These are phyloP conservation scores for Callitettix versicolor DNA, from an alignment of 1,140 invertebrate genomes.

Conservation along the genomic window DNA sequence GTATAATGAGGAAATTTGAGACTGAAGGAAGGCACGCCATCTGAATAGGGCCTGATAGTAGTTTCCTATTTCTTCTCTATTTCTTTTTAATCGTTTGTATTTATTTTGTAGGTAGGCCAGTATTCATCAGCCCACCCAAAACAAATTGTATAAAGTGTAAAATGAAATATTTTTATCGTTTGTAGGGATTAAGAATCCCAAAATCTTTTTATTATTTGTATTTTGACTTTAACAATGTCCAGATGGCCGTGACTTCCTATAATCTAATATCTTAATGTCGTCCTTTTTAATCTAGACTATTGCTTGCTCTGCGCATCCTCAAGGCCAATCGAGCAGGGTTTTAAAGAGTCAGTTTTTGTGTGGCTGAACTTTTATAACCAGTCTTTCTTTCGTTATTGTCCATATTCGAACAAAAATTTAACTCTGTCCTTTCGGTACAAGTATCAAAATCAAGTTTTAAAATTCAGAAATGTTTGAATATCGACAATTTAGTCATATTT, in stretches of 20 bases:
- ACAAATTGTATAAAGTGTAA: constrained; percentile 13
- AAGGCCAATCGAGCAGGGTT: no score
- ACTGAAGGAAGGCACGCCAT: constrained; percentile 26
- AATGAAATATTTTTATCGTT: constrained; percentile 10
- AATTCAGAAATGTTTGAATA: neutral
- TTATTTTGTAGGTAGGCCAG: constrained; percentile 15
- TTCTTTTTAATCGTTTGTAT: constrained; percentile 11
- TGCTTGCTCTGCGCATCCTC: no score
- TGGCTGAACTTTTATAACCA: no score
- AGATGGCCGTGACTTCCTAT: constrained; percentile 25
- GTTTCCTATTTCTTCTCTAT: constrained; percentile 10
- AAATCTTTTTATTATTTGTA: neutral
- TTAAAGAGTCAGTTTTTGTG: no score
- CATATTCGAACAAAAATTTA: no score
- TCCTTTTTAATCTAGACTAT: neutral
- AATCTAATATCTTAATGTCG: constrained; percentile 8
- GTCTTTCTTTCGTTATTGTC: no score
- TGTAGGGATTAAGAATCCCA: constrained; percentile 9
- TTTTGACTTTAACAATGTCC: constrained; percentile 3
- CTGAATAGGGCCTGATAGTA: constrained; percentile 8
- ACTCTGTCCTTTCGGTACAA: no score
- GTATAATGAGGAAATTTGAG: constrained; percentile 25
- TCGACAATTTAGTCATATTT: constrained; percentile 8
- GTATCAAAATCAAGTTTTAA: no score
- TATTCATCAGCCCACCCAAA: constrained; percentile 15